Evolutionary conservation across 1,140 invertebrate genomes (phyloP), one percentile per base, ranked within the genome.

Genomic region (Panulirus ornatus): DNA sequence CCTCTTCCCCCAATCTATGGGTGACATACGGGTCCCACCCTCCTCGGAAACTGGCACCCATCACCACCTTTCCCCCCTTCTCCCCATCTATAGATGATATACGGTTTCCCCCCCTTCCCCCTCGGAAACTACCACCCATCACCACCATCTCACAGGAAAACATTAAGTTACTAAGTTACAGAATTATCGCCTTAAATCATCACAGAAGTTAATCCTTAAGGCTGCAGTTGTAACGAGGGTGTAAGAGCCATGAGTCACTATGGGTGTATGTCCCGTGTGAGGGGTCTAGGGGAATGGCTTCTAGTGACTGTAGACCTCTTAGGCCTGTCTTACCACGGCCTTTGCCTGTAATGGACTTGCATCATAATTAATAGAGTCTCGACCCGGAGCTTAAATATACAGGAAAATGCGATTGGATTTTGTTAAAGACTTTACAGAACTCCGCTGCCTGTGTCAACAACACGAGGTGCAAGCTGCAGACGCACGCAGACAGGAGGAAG

Each of bases 361-460:
- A 58, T 88, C 75, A 47, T 88, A 79, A 70, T 88, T 88, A 88
- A 88, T 88, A 75, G 75, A 88, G 66, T 88, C 75, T 88, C 75
- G 71, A 88, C 85, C 81, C 85, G 16, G 76, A 47, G 75, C n/a
- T n/a, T n/a, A n/a, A n/a, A n/a, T n/a, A n/a, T n/a, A n/a, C 36
- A 40, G 16, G 38, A 47, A 79, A 88, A 78, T 51, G 47, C 27
- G 82, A 84, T 84, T 14, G 58, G 27, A 78, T 78, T 44, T 22
- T 44, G 36, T 44, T 78, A 78, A 78, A 44, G 36, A 9, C 75
- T 27, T n/a, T 44, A n/a, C n/a, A n/a, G n/a, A n/a, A n/a, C n/a
- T n/a, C n/a, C 75, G 5, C 14, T 38, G 16, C 70, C n/a, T 27
- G n/a, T 14, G 3, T 47, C 44, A 5, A 27, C n/a, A 27, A 34